phyloP scores from a whole-genome alignment of 2,113 vertebrate species.

The Furnarius figulus region DNA sequence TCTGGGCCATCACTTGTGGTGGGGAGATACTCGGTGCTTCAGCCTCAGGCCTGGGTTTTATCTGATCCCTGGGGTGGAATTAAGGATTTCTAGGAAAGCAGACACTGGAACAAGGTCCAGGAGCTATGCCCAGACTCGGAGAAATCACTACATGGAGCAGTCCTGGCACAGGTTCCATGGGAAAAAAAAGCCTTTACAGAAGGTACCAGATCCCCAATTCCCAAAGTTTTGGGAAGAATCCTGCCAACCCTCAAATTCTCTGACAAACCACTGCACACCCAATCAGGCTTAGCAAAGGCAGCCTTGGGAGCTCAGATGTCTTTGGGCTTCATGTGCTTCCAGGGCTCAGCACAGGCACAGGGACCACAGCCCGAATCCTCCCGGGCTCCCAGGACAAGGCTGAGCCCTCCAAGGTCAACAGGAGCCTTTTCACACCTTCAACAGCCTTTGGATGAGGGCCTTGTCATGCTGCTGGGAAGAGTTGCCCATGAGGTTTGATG shows the following conservation, averaged over 20 bases:
- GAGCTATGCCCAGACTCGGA: not conserved
- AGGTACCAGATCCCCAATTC: slow-evolving; percentile 19
- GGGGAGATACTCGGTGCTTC: not conserved
- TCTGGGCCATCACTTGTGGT: not conserved
- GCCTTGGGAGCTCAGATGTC: slow-evolving; percentile 30
- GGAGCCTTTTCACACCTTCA: slow-evolving; percentile 4
- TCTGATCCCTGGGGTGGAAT: not conserved
- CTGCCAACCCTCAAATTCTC: slow-evolving; percentile 53
- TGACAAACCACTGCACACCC: slow-evolving; percentile 31
- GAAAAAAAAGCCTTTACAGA: not conserved
- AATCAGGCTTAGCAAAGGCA: not conserved
- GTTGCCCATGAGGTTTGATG: not conserved
- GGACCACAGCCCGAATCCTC: slow-evolving; percentile 19
- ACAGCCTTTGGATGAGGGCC: slow-evolving; percentile 8
- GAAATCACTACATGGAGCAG: not conserved
- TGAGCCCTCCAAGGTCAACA: not conserved
- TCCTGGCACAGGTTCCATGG: not conserved
- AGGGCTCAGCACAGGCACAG: not conserved
- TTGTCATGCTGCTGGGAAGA: not conserved
- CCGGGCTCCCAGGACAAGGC: not conserved
- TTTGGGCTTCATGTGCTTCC: not conserved
- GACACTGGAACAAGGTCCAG: slow-evolving; percentile 6
- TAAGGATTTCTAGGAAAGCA: slow-evolving; percentile 26
- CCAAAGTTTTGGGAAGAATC: not conserved
- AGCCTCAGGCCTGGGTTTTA: not conserved